A percentile compares a stretch with the other conserved stretches of the same genome.
phyloP scores from a whole-genome alignment of 2,888 invertebrate species.

The Hydroisotoma schaefferi region DNA sequence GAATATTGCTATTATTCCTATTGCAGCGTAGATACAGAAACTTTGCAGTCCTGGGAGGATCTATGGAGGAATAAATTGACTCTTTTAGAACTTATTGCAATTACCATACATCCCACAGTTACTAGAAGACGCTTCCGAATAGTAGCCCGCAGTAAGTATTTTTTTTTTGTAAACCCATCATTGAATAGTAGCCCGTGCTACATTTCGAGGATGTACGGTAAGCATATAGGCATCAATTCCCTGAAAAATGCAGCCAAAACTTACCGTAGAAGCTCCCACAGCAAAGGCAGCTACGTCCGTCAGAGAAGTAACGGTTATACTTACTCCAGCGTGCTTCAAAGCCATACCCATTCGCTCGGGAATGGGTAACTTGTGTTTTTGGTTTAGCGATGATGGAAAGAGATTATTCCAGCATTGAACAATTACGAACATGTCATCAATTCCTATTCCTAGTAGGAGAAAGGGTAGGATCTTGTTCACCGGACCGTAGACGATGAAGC shows the following conservation, averaged over 20 bases:
- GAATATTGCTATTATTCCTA: slow-evolving; percentile 71
- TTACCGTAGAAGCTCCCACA: slow-evolving; percentile 71
- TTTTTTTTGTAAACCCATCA: background rate
- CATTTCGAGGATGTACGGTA: background rate
- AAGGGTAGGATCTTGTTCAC: slow-evolving; percentile 78
- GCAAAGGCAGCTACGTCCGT: slow-evolving; percentile 77
- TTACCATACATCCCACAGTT: background rate
- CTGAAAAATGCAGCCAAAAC: background rate
- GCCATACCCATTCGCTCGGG: slow-evolving; percentile 65
- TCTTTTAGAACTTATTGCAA: background rate
- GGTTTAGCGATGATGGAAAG: background rate
- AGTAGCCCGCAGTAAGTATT: background rate
- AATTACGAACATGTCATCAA: slow-evolving; percentile 82
- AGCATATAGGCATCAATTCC: background rate
- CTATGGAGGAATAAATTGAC: slow-evolving; percentile 51
- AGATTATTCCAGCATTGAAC: slow-evolving; percentile 70
- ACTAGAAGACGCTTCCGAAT: background rate
- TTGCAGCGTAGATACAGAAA: slow-evolving; percentile 75
- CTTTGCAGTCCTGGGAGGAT: slow-evolving; percentile 74
- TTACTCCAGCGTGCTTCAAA: slow-evolving; percentile 74
- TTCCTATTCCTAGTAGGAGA: slow-evolving; percentile 69
- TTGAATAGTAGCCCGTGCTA: background rate
- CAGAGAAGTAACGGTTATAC: slow-evolving; percentile 76
- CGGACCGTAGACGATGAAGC: slow-evolving; percentile 72
- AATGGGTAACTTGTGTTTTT: slow-evolving; percentile 52